Base-by-base conservation (phyloP, 2,888 invertebrate species). In the Ferrisia virgata region DNA sequence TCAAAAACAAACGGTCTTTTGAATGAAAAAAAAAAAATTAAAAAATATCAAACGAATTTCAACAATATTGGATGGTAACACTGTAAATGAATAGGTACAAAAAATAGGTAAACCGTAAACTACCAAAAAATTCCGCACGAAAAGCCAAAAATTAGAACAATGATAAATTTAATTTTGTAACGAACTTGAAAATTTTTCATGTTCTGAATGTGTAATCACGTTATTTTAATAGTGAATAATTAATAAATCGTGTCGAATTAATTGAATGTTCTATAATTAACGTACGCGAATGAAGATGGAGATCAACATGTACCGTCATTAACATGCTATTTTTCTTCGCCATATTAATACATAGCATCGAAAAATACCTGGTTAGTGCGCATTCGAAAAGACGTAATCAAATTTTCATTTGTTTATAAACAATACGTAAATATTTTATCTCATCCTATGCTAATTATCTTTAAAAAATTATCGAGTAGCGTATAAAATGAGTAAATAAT, bases 401-500 rank as follows among this genome's bases (percentile, higher is more conserved):
- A n/a, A 36, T 25, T 72, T 33, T n/a, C 72, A 69, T 72, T 33
- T 72, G 72, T 72, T 72, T 72, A 72, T 72, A 72, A 72, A 72
- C 72, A 72, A 72, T n/a, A 2, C n/a, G 22, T 22, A 4, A 6
- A 31, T 28, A n/a, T n/a, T n/a, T 53, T 53, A 53, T 53, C 53
- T 53, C 6, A n/a, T n/a, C n/a, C n/a, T 53, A n/a, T 53, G 15
- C 9, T n/a, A 53, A 53, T n/a, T 53, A n/a, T 53, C 13, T 53
- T n/a, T 4, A 11, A 53, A 53, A 8, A 53, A 72, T 72, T 47
- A 47, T 18, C 47, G n/a, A 9, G 47, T n/a, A 18, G 18, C n/a
- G n/a, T n/a, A 18, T 47, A 47, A 3, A 47, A 1, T 40, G 40
- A n/a, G 47, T 47, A 47, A 47, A 47, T n/a, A 47, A 47, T 47